Conservation (phyloP, 1,140 invertebrate genomes). For the Hycleus phaleratus region DNA sequence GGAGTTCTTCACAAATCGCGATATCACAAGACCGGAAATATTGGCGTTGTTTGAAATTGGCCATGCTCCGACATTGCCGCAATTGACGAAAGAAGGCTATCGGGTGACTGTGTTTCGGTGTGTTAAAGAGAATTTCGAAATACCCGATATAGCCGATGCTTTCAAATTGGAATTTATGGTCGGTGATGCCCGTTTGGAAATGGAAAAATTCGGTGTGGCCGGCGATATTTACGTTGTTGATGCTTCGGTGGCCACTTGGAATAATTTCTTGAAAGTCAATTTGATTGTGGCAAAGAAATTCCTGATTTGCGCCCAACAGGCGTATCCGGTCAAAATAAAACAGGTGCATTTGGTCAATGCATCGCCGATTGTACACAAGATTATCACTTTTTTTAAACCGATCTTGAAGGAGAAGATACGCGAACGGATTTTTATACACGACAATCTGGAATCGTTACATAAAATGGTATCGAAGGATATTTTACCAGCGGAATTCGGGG, state of each 20-base stretch:
- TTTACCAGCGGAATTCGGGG: slow-evolving; percentile 71
- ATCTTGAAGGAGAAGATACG: slow-evolving; percentile 80
- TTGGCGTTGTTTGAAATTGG: no score
- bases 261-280: slow-evolving; percentile 68
- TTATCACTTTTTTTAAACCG: slow-evolving; percentile 74
- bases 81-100: no score
- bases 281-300: slow-evolving; percentile 71
- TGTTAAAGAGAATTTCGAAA: slow-evolving; percentile 5
- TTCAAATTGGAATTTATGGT: slow-evolving; percentile 74
- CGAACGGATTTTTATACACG: slow-evolving; percentile 71
- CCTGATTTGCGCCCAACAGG: slow-evolving; percentile 75
- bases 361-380: slow-evolving; percentile 69
- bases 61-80: no score
- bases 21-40: slow-evolving; percentile 57
- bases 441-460: slow-evolving; percentile 62
- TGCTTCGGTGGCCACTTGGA: slow-evolving; percentile 61
- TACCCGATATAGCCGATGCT: slow-evolving; percentile 49
- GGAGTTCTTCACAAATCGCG: slow-evolving; percentile 68
- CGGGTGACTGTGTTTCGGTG: no score
- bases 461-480: slow-evolving; percentile 69
- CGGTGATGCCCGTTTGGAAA: slow-evolving; percentile 65
- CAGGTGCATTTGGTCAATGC: slow-evolving; percentile 78
- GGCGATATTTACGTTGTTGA: slow-evolving; percentile 76
- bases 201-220: slow-evolving; percentile 67
- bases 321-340: slow-evolving; percentile 77